Conservation (phyloP, 2,888 invertebrate genomes). For the Unio pictorum region DNA sequence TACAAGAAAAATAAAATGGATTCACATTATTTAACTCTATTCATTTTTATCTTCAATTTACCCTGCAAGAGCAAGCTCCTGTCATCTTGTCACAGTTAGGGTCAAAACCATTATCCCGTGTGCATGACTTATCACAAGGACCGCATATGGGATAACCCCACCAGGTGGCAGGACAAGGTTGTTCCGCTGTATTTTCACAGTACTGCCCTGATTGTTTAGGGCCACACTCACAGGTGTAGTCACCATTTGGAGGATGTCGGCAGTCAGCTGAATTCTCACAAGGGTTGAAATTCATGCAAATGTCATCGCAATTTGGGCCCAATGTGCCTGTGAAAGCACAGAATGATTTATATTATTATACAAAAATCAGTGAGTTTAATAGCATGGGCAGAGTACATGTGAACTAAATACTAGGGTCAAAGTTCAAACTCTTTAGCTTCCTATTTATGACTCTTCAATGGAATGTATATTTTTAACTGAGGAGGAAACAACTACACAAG, state of each 20-base stretch:
- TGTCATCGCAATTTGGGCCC: constrained; percentile 79
- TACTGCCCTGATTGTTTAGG: constrained; percentile 76
- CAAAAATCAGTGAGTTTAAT: not conserved
- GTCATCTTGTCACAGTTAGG: constrained; percentile 91
- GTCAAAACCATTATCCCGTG: constrained; percentile 86
- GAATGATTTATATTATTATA: not conserved
- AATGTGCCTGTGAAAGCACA: constrained; percentile 67
- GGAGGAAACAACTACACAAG: too few relatives aligned
- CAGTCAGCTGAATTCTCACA: constrained; percentile 86
- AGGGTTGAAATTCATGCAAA: constrained; percentile 84
- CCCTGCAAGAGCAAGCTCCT: constrained; percentile 92
- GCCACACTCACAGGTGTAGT: constrained; percentile 88
- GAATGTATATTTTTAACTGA: too few relatives aligned
- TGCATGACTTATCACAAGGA: constrained; percentile 85
- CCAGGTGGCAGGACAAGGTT: constrained; percentile 89
- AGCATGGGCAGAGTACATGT: too few relatives aligned
- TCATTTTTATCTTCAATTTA: constrained; percentile 63
- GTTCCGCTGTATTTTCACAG: constrained; percentile 69
- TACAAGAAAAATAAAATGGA: too few relatives aligned
- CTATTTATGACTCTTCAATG: too few relatives aligned
- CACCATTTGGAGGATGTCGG: constrained; percentile 70
- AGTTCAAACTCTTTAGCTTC: too few relatives aligned
- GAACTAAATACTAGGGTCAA: too few relatives aligned
- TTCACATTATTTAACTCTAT: too few relatives aligned
- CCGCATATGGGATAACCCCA: constrained; percentile 96